These are phyloP conservation scores for Danionella cerebrum DNA, from an alignment of 2,113 vertebrate genomes.

Conservation along the genomic window DNA sequence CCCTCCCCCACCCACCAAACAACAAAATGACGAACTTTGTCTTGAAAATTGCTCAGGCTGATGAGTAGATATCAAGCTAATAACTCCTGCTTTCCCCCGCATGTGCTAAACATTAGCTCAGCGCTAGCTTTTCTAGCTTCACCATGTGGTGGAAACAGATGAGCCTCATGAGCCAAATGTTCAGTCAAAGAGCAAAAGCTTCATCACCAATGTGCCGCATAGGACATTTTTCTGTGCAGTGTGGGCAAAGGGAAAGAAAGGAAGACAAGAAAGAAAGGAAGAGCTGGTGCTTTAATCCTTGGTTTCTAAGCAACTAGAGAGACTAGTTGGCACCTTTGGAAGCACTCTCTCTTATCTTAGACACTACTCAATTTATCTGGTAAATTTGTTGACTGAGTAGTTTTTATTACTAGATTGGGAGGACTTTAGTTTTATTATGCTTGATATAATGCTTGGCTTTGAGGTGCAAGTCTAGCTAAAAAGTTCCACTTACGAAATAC, in stretches of 20 bases:
- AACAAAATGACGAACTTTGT: conserved; percentile 31
- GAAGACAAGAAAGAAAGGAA: neutral
- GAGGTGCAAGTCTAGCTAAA: too few species aligned
- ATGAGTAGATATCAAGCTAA: conserved; percentile 30
- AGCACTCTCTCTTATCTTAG: too few species aligned
- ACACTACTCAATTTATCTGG: too few species aligned
- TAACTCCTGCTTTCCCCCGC: neutral
- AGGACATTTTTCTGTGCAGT: conserved; percentile 17
- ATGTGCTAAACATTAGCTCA: neutral
- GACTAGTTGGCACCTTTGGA: conserved; percentile 19
- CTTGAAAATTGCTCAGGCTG: conserved; percentile 31
- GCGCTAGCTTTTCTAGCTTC: neutral
- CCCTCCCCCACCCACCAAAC: too few species aligned
- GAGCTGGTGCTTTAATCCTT: conserved; percentile 16
- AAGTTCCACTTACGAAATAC: too few species aligned
- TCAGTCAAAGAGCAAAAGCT: neutral
- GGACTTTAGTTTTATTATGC: too few species aligned
- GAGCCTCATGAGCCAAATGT: neutral
- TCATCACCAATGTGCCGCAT: conserved; percentile 1
- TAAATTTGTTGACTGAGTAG: too few species aligned
- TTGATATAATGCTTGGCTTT: too few species aligned
- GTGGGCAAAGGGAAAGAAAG: neutral
- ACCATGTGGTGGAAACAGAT: neutral
- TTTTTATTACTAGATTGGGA: too few species aligned
- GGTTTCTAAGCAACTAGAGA: conserved; percentile 44